Conservation (phyloP, 1,140 invertebrate genomes). For the Ceratitis capitata region DNA sequence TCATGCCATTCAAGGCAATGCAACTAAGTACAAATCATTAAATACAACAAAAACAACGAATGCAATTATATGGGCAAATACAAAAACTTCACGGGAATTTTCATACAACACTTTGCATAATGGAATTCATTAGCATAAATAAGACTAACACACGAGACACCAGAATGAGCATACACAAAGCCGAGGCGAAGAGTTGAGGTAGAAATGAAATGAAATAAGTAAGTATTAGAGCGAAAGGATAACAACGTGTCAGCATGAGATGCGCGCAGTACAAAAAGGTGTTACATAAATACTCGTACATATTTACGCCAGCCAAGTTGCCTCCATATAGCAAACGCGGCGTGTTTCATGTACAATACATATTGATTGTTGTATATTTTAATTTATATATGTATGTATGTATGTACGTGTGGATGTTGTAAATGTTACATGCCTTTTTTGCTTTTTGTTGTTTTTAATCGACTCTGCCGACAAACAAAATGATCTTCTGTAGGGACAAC, state of each 20-base stretch:
- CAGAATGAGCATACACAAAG: background rate
- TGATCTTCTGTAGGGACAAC: background rate
- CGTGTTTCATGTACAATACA: background rate
- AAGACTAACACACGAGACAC: background rate
- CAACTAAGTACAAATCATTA: background rate
- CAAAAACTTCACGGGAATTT: conserved; percentile 2
- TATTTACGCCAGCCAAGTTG: too few species aligned
- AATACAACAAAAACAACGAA: background rate
- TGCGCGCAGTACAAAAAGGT: background rate
- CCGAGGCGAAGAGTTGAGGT: background rate
- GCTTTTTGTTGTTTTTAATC: background rate
- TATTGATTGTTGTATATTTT: too few species aligned
- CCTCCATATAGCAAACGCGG: background rate
- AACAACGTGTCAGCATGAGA: background rate
- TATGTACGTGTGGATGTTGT: background rate
- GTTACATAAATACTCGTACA: too few species aligned
- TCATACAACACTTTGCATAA: conserved; percentile 28
- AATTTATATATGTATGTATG: background rate
- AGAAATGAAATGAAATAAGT: background rate
- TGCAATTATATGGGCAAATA: background rate
- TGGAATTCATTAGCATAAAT: conserved; percentile 21
- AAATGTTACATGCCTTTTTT: background rate
- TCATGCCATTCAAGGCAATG: background rate
- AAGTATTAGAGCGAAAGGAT: background rate
- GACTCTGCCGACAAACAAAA: conserved; percentile 5